A percentile compares a stretch with the other conserved stretches of the same genome.
Evolutionary conservation across 2,888 invertebrate genomes (phyloP).

Genomic region (Matsumyia berberina): DNA sequence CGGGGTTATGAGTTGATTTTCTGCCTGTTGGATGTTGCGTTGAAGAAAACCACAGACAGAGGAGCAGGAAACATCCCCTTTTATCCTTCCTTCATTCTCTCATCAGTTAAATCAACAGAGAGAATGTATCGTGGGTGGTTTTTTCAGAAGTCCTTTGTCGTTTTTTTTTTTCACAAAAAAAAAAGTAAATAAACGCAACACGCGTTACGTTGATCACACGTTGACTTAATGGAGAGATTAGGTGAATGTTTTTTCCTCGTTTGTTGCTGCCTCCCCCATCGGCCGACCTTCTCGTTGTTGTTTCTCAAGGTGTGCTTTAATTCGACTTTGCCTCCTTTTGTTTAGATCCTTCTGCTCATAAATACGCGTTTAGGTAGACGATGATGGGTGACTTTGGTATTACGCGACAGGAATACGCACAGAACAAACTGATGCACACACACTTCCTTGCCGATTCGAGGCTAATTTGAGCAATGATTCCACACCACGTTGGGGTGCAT

Average conservation of each 20-base stretch:
- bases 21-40: slow-evolving; percentile 18
- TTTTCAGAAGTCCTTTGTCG: not conserved
- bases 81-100: slow-evolving; percentile 4
- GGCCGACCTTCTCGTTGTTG: not conserved
- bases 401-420: slow-evolving; percentile 1
- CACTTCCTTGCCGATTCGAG: not conserved
- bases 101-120: slow-evolving; percentile 22
- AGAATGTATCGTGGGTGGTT: not conserved
- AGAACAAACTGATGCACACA: not conserved
- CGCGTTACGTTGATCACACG: slow-evolving; percentile 48
- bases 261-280: not conserved
- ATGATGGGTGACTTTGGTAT: slow-evolving; percentile 2
- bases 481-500: not conserved
- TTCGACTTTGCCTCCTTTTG: slow-evolving; percentile 9
- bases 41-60: slow-evolving; percentile 6
- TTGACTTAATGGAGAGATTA: slow-evolving; percentile 52
- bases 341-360: not conserved
- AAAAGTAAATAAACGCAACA: slow-evolving; percentile 38
- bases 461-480: slow-evolving; percentile 8
- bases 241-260: not conserved
- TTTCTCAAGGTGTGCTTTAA: not conserved
- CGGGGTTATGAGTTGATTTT: slow-evolving; percentile 33
- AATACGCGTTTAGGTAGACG: slow-evolving; percentile 9
- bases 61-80: slow-evolving; percentile 4
- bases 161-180: not conserved